Evolutionary conservation across 2,113 vertebrate species (phyloP).

Genomic region (Catagonus wagneri): DNA sequence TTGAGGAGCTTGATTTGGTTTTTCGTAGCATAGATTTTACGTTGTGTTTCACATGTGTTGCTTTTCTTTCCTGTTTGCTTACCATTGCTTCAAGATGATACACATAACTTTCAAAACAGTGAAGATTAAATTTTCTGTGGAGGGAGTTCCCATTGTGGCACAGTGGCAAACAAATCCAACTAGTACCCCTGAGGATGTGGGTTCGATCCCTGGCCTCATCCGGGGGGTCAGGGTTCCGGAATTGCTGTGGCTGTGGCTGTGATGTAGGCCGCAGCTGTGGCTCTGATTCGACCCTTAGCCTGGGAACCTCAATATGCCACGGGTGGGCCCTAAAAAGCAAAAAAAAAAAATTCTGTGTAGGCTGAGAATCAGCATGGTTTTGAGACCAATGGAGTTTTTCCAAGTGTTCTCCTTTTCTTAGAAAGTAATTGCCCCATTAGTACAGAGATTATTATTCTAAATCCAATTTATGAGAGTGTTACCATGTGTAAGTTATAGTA

Average conservation of each 20-base stretch:
- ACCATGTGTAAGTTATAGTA: slow-evolving; percentile 80
- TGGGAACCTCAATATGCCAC: no score
- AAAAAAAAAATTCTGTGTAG: background rate
- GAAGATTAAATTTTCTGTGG: background rate
- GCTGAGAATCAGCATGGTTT: background rate
- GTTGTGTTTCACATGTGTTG: slow-evolving; percentile 11
- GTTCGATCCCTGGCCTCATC: no score
- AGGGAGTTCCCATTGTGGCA: background rate
- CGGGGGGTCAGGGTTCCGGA: no score
- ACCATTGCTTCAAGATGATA: background rate
- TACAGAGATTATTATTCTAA: slow-evolving; percentile 79
- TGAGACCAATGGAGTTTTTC: slow-evolving; percentile 22
- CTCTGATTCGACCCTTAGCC: no score
- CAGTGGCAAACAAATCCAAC: no score
- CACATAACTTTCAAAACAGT: background rate
- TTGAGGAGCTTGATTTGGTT: background rate
- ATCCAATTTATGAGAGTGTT: slow-evolving; percentile 80
- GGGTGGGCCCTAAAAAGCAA: no score
- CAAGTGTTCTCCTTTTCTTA: background rate
- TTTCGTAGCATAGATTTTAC: background rate
- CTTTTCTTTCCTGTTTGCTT: slow-evolving; percentile 37
- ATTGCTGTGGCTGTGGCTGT: no score
- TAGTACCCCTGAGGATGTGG: no score
- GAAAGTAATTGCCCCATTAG: slow-evolving; percentile 55
- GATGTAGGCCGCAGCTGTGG: no score